Evolutionary conservation across 2,797 vertebrate species (phyloP), one percentile per base, ranked within the genome.

Genomic region (Chiroxiphia lanceolata): DNA sequence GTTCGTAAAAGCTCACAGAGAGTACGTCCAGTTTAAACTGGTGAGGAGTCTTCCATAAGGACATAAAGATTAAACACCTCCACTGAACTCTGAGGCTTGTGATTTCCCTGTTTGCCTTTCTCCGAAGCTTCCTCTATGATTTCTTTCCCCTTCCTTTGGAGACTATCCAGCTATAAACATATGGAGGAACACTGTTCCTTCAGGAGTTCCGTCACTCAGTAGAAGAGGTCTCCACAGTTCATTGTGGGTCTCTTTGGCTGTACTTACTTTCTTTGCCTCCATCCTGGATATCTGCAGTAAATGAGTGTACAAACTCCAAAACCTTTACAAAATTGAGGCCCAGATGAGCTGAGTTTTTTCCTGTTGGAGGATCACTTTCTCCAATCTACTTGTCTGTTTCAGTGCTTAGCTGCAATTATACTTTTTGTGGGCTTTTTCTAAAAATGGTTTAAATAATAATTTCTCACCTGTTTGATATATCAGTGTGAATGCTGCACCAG

Each of bases 131-230:
- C 51, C 23, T 81, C 29, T 76, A 42, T 72, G 79, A 50, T 12
- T 67, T 89, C 68, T 91, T 93, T 90, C 53, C 45, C 38, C 53
- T 90, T 94, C 75, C 53, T 50, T 53, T 89, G 90, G 75, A 92
- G 53, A 57, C 33, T 67, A 42, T 92, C 54, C 34, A 87, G 48
- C 54, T 94, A 4, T 23, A 77, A 64, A 56, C 6, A 13, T 22
- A 38, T 59, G 60, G 71, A 69, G 60, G 71, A 69, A 61, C 48
- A 8, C 36, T 40, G 25, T 75, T 95, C 27, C 75, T 77, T 89
- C 60, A 69, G 48, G 75, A 77, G 75, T 90, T 90, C 40, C 25
- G 67, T 77, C 20, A 8, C 31, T 78, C 63, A 70, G 56, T 93
- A 63, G 80, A 91, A 91, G 87, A 71, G 65, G 86, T 87, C 53